Percentiles rank a stretch among this genome's conserved stretches.
These are phyloP conservation scores for Nemotelus nigrinus DNA, from an alignment of 2,888 invertebrate genomes.

Conservation along the genomic window DNA sequence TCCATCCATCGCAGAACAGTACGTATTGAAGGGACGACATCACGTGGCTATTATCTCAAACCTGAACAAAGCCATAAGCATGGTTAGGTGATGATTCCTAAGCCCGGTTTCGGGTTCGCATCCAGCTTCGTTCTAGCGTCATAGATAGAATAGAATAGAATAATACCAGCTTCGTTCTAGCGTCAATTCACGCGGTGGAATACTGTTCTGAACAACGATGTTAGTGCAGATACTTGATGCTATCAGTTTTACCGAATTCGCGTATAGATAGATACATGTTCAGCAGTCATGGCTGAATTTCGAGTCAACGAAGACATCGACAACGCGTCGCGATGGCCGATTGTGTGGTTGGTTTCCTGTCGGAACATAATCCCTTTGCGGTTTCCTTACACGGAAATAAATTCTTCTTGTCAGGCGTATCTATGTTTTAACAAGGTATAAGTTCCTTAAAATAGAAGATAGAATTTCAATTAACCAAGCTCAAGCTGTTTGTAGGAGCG, in stretches of 20 bases:
- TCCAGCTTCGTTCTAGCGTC: too few relatives aligned
- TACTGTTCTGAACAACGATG: not conserved
- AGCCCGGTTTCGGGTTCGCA: not conserved
- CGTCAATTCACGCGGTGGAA: too few relatives aligned
- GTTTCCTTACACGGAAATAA: slow-evolving; percentile 27
- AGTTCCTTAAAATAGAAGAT: not conserved
- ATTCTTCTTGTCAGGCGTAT: slow-evolving; percentile 25
- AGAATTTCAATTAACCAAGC: slow-evolving; percentile 35
- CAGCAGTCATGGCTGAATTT: not conserved
- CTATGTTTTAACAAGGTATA: slow-evolving; percentile 25
- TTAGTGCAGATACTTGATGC: slow-evolving; percentile 5
- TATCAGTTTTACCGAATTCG: slow-evolving; percentile 26
- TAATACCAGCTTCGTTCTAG: too few relatives aligned
- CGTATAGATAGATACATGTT: slow-evolving; percentile 3
- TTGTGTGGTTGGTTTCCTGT: slow-evolving; percentile 11
- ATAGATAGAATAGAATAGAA: too few relatives aligned
- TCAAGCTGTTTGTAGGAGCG: not conserved
- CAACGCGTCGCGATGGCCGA: not conserved
- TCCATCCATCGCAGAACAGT: too few relatives aligned
- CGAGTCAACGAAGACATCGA: not conserved
- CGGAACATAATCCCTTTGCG: slow-evolving; percentile 21
- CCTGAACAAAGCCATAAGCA: not conserved
- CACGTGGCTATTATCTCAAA: not conserved
- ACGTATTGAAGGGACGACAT: too few relatives aligned
- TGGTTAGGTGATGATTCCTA: slow-evolving; percentile 36